Evolutionary conservation across 1,140 invertebrate genomes (phyloP).

Genomic region (Aphidius gifuensis): DNA sequence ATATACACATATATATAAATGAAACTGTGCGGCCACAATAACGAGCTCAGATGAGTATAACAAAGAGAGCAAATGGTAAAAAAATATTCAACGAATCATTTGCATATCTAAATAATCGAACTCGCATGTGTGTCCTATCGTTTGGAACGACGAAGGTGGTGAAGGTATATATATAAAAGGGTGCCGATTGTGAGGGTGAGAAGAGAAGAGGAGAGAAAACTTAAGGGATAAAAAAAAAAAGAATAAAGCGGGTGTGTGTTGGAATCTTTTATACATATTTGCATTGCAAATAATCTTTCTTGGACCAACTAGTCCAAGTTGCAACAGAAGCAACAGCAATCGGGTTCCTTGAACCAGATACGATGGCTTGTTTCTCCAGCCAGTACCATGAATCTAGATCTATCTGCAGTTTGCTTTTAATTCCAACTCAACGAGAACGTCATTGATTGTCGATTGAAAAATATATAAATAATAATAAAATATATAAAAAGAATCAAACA

Average conservation of each 20-base stretch:
- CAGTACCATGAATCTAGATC: constrained; percentile 54
- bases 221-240: constrained; percentile 35
- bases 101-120: constrained; percentile 55
- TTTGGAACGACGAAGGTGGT: constrained; percentile 23
- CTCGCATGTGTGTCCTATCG: constrained; percentile 42
- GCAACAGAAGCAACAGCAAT: constrained; percentile 23
- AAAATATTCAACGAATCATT: constrained; percentile 37
- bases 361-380: constrained; percentile 45
- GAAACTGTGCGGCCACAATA: too few species aligned
- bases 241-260: constrained; percentile 43
- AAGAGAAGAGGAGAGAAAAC: constrained; percentile 28
- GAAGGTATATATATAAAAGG: not conserved
- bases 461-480: not conserved
- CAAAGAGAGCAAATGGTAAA: not conserved
- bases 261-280: constrained; percentile 42
- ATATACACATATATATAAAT: too few species aligned
- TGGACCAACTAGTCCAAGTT: not conserved
- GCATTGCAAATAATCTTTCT: constrained; percentile 48
- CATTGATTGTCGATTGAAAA: constrained; percentile 15
- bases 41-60: too few species aligned
- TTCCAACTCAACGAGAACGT: constrained; percentile 28
- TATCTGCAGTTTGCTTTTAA: constrained; percentile 50
- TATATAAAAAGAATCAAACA: not conserved
- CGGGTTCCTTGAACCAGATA: constrained; percentile 56
- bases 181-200: constrained; percentile 7